These are phyloP conservation scores for Fregata magnificens DNA, from an alignment of 2,113 vertebrate species.

Conservation along the genomic window DNA sequence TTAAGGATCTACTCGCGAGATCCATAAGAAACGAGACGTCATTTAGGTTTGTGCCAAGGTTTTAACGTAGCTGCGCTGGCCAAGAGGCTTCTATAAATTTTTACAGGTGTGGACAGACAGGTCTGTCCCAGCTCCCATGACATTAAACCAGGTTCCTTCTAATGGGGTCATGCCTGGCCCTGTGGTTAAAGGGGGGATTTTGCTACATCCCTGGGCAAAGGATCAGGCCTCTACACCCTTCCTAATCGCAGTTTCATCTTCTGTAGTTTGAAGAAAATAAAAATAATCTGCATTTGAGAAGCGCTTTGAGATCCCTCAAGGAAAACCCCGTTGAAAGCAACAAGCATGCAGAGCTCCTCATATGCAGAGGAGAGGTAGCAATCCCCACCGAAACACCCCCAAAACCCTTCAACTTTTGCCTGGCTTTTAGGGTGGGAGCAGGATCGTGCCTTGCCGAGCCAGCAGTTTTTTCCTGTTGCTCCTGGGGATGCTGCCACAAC, in stretches of 20 bases:
- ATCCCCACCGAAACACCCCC: not conserved
- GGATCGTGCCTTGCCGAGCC: not conserved
- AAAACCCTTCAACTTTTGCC: not conserved
- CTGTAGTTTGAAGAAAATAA: not conserved
- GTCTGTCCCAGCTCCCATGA: not conserved
- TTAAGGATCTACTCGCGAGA: not conserved
- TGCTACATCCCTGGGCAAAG: not conserved
- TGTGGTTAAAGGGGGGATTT: not conserved
- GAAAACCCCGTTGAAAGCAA: not conserved
- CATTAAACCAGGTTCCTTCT: not conserved
- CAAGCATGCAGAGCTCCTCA: accelerated
- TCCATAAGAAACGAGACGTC: not conserved
- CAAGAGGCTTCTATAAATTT: not conserved
- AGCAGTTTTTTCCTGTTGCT: not conserved
- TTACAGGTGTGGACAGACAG: not conserved
- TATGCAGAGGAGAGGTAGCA: accelerated
- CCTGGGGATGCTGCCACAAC: not conserved
- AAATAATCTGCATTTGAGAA: not conserved
- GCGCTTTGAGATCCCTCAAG: not conserved
- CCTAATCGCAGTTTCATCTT: not conserved
- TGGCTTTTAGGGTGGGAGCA: not conserved
- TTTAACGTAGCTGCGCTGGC: not conserved
- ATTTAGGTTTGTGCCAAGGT: not conserved
- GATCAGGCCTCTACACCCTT: not conserved
- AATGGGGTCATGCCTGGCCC: not conserved